Evolutionary conservation across 2,888 invertebrate species (phyloP).

Genomic region (Tubulanus polymorphus): DNA sequence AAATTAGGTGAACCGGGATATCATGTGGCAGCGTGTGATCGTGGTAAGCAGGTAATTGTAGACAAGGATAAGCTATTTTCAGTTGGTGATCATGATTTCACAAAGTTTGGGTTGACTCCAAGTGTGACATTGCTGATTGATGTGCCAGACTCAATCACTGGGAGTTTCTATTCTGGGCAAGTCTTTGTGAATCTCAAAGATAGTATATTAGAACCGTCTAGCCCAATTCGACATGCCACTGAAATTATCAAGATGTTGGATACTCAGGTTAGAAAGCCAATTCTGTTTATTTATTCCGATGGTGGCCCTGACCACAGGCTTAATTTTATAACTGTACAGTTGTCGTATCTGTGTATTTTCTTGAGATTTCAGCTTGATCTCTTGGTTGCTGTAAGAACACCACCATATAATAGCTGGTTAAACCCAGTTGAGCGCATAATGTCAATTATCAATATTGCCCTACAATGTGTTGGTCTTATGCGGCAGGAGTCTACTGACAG

Average conservation of each 20-base stretch:
- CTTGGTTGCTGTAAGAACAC: slow-evolving; percentile 11
- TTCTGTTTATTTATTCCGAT: slow-evolving; percentile 14
- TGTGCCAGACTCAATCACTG: slow-evolving; percentile 15
- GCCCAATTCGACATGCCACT: slow-evolving; percentile 17
- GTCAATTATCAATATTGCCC: slow-evolving; percentile 14
- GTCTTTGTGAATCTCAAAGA: slow-evolving; percentile 21
- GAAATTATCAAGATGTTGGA: slow-evolving; percentile 9
- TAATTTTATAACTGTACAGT: slow-evolving; percentile 14
- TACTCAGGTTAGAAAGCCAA: not conserved
- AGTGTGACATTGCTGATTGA: slow-evolving; percentile 17
- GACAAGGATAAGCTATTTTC: slow-evolving; percentile 4
- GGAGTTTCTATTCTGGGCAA: slow-evolving; percentile 18
- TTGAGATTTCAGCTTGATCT: slow-evolving; percentile 12
- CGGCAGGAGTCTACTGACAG: slow-evolving; percentile 2
- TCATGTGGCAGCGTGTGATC: slow-evolving; percentile 5
- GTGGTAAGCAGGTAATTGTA: slow-evolving; percentile 7
- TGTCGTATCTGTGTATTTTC: slow-evolving; percentile 12
- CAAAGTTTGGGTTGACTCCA: not conserved
- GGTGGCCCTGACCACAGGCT: slow-evolving; percentile 17
- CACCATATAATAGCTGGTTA: slow-evolving; percentile 11
- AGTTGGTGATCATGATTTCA: slow-evolving; percentile 12
- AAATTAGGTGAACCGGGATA: slow-evolving; percentile 6
- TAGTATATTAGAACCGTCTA: slow-evolving; percentile 17
- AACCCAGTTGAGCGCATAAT: slow-evolving; percentile 19
- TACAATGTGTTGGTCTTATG: slow-evolving; percentile 12